A percentile compares a stretch with the other conserved stretches of the same genome.
Conservation (phyloP, 1,140 invertebrate genomes). For the Episyrphus balteatus region DNA sequence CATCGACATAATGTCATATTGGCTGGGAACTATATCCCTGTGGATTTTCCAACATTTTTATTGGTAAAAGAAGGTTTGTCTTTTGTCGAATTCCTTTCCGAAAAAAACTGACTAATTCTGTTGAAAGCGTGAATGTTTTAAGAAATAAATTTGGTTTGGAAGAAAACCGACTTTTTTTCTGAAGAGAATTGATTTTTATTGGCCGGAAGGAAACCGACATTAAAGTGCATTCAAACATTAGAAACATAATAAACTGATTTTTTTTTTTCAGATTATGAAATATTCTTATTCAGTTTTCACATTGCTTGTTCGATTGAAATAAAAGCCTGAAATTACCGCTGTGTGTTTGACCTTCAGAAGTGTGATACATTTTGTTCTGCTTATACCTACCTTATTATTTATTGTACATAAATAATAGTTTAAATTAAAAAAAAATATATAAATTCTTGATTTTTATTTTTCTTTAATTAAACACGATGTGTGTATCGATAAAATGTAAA, state of each 20-base stretch:
- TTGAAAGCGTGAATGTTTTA: no score
- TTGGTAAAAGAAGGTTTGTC: slow-evolving; percentile 7
- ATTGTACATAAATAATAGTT: no score
- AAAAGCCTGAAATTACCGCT: not conserved
- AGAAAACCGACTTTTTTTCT: no score
- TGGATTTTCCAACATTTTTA: slow-evolving; percentile 24
- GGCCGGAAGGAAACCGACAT: not conserved
- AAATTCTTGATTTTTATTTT: no score
- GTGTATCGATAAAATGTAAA: no score
- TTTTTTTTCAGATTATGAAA: slow-evolving; percentile 12
- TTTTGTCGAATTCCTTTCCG: not conserved
- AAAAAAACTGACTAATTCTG: not conserved
- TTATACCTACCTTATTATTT: no score
- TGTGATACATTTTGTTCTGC: no score
- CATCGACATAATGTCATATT: slow-evolving; percentile 13
- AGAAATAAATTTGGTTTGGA: no score
- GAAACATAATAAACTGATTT: not conserved
- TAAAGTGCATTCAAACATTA: slow-evolving; percentile 3
- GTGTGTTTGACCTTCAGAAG: no score
- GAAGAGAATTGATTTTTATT: no score
- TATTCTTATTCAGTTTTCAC: slow-evolving; percentile 21
- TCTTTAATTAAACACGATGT: no score
- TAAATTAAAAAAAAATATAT: no score
- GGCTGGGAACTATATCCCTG: slow-evolving; percentile 18
- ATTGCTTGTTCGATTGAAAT: slow-evolving; percentile 16